These are phyloP conservation scores for Diaphora mendica DNA, from an alignment of 2,888 invertebrate genomes.

Conservation along the genomic window DNA sequence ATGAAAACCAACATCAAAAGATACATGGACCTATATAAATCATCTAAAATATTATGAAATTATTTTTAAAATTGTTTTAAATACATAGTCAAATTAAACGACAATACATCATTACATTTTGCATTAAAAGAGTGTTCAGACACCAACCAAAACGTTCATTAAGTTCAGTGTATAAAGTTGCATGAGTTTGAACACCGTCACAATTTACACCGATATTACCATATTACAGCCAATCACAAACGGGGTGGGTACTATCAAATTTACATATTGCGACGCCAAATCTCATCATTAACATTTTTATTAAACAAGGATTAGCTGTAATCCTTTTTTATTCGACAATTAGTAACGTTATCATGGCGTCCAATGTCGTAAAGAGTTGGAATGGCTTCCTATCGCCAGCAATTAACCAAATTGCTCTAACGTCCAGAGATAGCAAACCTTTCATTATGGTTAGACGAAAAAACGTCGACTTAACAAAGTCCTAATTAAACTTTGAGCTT, in stretches of 20 bases:
- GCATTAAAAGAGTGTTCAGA: constrained; percentile 14
- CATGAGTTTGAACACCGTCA: constrained; percentile 46
- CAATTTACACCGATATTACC: constrained; percentile 45
- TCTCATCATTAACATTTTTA: constrained; percentile 86
- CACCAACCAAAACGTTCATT: constrained; percentile 18
- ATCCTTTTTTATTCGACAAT: constrained; percentile 87
- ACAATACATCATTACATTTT: not conserved
- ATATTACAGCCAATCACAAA: constrained; percentile 63
- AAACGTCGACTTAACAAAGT: constrained; percentile 62
- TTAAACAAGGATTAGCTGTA: constrained; percentile 83
- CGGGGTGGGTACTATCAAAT: constrained; percentile 71
- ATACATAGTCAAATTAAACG: no score
- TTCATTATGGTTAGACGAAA: constrained; percentile 66
- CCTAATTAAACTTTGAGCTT: constrained; percentile 58
- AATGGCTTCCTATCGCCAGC: constrained; percentile 77
- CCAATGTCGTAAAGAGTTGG: constrained; percentile 84
- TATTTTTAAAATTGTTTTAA: no score
- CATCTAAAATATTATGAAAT: no score
- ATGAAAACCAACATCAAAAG: no score
- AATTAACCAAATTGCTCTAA: constrained; percentile 80
- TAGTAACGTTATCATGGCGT: constrained; percentile 81
- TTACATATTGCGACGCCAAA: constrained; percentile 80
- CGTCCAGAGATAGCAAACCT: constrained; percentile 69
- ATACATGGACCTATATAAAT: not conserved
- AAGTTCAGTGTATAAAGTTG: constrained; percentile 33